Conservation (phyloP, 2,797 vertebrate genomes). For the Acipenser ruthenus region DNA sequence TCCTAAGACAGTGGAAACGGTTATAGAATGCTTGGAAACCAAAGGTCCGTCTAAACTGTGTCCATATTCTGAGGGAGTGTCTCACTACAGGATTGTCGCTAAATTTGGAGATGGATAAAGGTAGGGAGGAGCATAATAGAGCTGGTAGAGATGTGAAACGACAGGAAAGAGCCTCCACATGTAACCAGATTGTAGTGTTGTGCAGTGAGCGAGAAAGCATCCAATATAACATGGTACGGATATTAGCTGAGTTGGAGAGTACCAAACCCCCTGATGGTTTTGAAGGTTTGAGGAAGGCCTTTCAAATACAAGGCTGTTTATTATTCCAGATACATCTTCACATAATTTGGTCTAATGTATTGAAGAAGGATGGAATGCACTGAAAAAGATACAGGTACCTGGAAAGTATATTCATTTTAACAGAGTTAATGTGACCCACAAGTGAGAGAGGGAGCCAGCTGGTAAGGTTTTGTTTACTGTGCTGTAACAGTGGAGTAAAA, state of each 20-base stretch:
- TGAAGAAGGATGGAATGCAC: slow-evolving; percentile 1
- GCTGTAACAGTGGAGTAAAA: too few species aligned
- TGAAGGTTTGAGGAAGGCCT: not conserved
- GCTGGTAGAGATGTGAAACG: not conserved
- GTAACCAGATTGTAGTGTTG: slow-evolving; percentile 1
- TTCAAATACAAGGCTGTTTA: slow-evolving; percentile 5
- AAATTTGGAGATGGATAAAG: not conserved
- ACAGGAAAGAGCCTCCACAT: not conserved
- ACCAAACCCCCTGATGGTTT: not conserved
- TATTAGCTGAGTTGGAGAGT: not conserved
- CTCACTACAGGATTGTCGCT: slow-evolving; percentile 1
- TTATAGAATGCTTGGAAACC: slow-evolving; percentile 1
- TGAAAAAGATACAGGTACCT: not conserved
- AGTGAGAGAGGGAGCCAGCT: too few species aligned
- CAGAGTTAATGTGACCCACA: too few species aligned
- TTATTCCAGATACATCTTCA: slow-evolving; percentile 12
- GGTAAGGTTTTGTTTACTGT: too few species aligned
- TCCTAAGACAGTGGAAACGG: not conserved
- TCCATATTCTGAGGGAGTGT: slow-evolving; percentile 8
- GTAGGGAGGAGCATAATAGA: slow-evolving; percentile 8
- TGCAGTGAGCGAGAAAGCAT: not conserved
- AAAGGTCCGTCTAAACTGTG: slow-evolving; percentile 5
- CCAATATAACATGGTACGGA: not conserved
- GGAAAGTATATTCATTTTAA: too few species aligned
- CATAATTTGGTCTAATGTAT: not conserved